Base-by-base conservation (phyloP, 2,888 invertebrate species). In the Acleris literana region DNA sequence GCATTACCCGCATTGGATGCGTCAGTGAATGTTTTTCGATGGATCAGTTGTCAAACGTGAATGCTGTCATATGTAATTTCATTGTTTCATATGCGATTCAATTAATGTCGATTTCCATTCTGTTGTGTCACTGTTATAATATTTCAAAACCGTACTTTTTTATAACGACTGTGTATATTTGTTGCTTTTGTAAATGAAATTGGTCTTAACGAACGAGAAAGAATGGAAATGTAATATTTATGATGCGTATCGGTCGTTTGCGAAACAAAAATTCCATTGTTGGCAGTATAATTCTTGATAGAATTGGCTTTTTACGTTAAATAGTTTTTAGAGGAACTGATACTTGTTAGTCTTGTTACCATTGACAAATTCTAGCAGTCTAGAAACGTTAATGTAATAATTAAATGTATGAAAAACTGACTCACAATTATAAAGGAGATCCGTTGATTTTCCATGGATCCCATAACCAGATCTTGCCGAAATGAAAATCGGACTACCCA, bases 201-300 rank as follows among this genome's bases (percentile, higher is more conserved):
- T 18, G 18, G 44, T 58, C 29, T 52, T 33, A 63, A 54, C 48
- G 59, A 62, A 62, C 52, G 56, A 60, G 62, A 61, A 56, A 59
- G 63, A 60, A 69, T 63, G 60, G 29, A 17, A 61, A 69, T 68
- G 68, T 62, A 64, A 68, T 64, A 68, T 68, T 64, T 64, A 68
- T 64, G 51, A 33, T 20, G 39, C 63, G 57, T 43, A 48, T 33
- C 39, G 66, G 49, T 22, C 46, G 25, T 51, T 53, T 18, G 51
- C 44, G 17, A 46, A 55, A 63, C 49, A 63, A 63, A 63, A 57
- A 43, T 51, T 52, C 57, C 56, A 63, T 51, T 63, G 63, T 63
- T 44, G 57, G 39, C 49, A 33, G 64, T 58, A 46, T 44, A 43
- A 56, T 51, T 63, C 63, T 25, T 63, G 22, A 49, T 43, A 43